Percentiles rank a stretch among this genome's conserved stretches.
Conservation (phyloP, 2,888 invertebrate species). For the Lacanobia oleracea region DNA sequence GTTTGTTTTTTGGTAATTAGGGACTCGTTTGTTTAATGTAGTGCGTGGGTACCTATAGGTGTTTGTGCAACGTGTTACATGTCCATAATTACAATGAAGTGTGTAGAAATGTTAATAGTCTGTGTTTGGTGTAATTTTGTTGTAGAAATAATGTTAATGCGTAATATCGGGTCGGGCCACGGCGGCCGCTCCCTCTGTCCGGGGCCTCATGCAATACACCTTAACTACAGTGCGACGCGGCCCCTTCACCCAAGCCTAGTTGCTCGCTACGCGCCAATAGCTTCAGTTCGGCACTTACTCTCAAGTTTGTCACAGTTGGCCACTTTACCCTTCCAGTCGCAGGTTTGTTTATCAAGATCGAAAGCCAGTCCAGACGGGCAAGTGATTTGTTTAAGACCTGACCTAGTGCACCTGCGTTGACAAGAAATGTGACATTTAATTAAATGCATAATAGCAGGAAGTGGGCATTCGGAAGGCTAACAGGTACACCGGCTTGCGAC, state of each 20-base stretch:
- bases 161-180: slow-evolving; percentile 76
- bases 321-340: slow-evolving; percentile 99
- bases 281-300: slow-evolving; percentile 95
- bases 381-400: slow-evolving; percentile 98
- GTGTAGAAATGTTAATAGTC: slow-evolving; percentile 58
- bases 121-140: slow-evolving; percentile 56
- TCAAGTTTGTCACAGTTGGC: slow-evolving; percentile 98
- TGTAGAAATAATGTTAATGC: slow-evolving; percentile 79
- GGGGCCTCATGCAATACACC: slow-evolving; percentile 89
- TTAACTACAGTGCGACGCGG: slow-evolving; percentile 89
- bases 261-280: slow-evolving; percentile 88
- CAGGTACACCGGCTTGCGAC: slow-evolving; percentile 70
- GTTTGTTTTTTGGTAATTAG: slow-evolving; percentile 1
- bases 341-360: slow-evolving; percentile 99
- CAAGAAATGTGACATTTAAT: slow-evolving; percentile 89
- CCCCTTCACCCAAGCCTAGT: slow-evolving; percentile 89
- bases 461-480: slow-evolving; percentile 85
- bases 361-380: slow-evolving; percentile 99
- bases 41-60: slow-evolving; percentile 14
- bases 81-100: slow-evolving; percentile 62
- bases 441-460: slow-evolving; percentile 82
- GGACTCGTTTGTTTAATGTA: slow-evolving; percentile 20
- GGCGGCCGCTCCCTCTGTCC: slow-evolving; percentile 77
- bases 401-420: slow-evolving; percentile 96
- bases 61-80: slow-evolving; percentile 39